Conservation (phyloP, 2,888 invertebrate species). For the Eristalis intricaria region DNA sequence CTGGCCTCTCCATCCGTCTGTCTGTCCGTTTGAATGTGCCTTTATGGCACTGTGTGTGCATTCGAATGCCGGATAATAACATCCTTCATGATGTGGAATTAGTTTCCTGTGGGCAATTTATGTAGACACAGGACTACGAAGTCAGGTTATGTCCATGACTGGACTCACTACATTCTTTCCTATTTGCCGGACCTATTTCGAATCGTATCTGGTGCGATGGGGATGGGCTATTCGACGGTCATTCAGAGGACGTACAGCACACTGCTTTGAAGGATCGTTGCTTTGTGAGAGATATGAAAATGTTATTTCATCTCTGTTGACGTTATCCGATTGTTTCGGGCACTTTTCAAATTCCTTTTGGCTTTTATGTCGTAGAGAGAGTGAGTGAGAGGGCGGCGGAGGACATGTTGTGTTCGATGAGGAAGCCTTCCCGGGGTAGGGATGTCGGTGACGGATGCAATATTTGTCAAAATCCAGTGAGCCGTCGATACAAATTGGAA, state of each 20-base stretch:
- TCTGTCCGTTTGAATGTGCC: not conserved
- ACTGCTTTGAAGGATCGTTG: conserved; percentile 7
- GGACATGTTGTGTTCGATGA: not conserved
- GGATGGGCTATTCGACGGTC: not conserved
- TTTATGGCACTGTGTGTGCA: conserved; percentile 23
- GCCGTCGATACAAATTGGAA: not conserved
- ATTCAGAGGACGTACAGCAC: not conserved
- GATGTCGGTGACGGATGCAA: not conserved
- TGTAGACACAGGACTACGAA: conserved; percentile 35
- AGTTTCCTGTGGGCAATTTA: conserved; percentile 71
- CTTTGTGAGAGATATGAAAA: conserved; percentile 9
- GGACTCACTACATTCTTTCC: conserved; percentile 7
- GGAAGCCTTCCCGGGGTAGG: not conserved
- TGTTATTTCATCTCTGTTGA: conserved; percentile 5
- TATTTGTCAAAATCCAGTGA: not conserved
- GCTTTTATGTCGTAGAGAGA: not conserved
- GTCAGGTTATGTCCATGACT: conserved; percentile 40
- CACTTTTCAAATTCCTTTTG: conserved; percentile 1
- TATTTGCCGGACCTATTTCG: not conserved
- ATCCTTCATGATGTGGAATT: conserved; percentile 68
- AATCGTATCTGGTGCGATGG: not conserved
- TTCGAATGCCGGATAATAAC: conserved; percentile 61
- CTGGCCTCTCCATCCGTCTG: conserved; percentile 7
- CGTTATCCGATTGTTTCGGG: conserved; percentile 12
- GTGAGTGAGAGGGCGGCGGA: not conserved